Evolutionary conservation across 2,888 invertebrate genomes (phyloP).

Genomic region (Pseudanteris insignis): DNA sequence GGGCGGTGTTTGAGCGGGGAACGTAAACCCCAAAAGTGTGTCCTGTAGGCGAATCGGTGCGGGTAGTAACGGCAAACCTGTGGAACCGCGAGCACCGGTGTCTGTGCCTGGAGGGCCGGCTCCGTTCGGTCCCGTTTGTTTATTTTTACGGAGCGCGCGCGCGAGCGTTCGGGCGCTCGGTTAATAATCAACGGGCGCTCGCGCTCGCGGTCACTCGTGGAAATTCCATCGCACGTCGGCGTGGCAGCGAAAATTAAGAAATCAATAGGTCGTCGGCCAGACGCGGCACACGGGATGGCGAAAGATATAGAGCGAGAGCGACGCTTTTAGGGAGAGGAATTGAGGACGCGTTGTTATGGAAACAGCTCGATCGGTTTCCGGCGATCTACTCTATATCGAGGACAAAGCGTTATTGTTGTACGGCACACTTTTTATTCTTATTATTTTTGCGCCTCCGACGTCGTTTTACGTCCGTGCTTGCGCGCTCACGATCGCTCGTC

Average conservation of each 20-base stretch:
- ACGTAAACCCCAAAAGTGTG: too few species aligned
- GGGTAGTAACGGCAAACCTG: too few species aligned
- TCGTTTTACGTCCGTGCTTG: too few species aligned
- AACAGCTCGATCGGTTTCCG: slow-evolving; percentile 46
- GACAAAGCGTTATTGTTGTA: slow-evolving; percentile 46
- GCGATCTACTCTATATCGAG: slow-evolving; percentile 47
- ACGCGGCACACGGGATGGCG: slow-evolving; percentile 42
- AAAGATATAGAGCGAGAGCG: slow-evolving; percentile 46
- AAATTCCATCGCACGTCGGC: slow-evolving; percentile 34
- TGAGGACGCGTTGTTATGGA: slow-evolving; percentile 47
- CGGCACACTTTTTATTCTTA: slow-evolving; percentile 38
- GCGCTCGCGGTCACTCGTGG: slow-evolving; percentile 42
- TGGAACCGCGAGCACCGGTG: too few species aligned
- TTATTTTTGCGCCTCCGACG: slow-evolving; percentile 5
- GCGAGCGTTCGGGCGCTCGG: too few species aligned
- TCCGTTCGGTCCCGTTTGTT: too few species aligned
- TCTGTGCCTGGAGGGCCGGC: too few species aligned
- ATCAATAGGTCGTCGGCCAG: slow-evolving; percentile 46
- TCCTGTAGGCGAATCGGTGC: too few species aligned
- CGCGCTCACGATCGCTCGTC: too few species aligned
- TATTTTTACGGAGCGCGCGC: too few species aligned
- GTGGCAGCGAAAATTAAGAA: slow-evolving; percentile 42
- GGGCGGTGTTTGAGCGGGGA: too few species aligned
- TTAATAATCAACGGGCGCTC: slow-evolving; percentile 33
- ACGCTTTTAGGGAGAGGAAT: slow-evolving; percentile 47